Evolutionary conservation across 1,140 invertebrate genomes (phyloP).

Genomic region (Paracyclopina nana): DNA sequence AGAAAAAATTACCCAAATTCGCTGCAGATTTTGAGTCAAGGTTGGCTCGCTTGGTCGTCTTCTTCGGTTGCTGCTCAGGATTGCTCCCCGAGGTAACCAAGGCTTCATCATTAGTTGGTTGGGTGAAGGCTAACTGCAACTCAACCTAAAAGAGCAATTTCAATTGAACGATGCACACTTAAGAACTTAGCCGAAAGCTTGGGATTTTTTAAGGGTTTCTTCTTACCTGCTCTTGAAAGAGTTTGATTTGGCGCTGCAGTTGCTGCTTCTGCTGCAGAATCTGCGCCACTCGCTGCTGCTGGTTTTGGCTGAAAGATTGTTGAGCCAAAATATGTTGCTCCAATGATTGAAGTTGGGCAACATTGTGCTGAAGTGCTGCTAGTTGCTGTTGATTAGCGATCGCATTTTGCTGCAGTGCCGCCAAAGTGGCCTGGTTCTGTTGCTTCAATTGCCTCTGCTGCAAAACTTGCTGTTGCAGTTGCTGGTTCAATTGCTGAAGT

Average conservation of each 20-base stretch:
- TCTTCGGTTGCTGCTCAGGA: not conserved
- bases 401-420: conserved; percentile 20
- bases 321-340: conserved; percentile 11
- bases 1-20: too few relatives aligned
- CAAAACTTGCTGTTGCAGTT: conserved; percentile 22
- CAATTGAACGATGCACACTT: too few relatives aligned
- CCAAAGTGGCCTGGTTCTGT: conserved; percentile 23
- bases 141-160: too few relatives aligned
- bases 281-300: not conserved
- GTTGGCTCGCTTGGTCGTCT: too few relatives aligned
- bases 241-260: conserved; percentile 11
- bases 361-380: conserved; percentile 15
- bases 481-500: conserved; percentile 18
- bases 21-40: too few relatives aligned
- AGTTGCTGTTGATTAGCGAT: conserved; percentile 21
- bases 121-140: conserved; percentile 8
- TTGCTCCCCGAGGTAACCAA: not conserved
- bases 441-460: conserved; percentile 23
- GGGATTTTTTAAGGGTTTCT: too few relatives aligned
- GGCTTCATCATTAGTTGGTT: not conserved
- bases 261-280: conserved; percentile 10
- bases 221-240: conserved; percentile 8
- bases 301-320: not conserved
- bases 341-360: conserved; percentile 5
- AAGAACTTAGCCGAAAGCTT: too few relatives aligned